phyloP scores from a whole-genome alignment of 1,140 invertebrate species.

The Magallana ariakensis region DNA sequence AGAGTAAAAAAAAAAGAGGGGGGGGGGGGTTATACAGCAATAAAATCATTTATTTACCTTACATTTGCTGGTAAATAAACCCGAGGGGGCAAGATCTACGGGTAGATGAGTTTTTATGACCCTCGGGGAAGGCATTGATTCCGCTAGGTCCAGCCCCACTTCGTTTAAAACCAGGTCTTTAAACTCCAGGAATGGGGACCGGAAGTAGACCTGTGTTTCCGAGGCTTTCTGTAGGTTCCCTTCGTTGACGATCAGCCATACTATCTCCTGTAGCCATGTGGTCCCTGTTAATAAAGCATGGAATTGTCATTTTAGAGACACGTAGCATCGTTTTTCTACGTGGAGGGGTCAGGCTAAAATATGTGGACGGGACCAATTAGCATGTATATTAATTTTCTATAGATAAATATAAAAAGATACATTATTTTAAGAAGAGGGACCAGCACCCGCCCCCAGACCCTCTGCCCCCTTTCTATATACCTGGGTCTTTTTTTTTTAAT shows the following conservation, averaged over 20 bases:
- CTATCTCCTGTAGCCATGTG: slow-evolving; percentile 93
- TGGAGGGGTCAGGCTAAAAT: no score
- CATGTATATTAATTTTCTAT: no score
- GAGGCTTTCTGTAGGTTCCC: slow-evolving; percentile 88
- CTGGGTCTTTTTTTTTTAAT: no score
- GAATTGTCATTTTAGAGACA: neutral
- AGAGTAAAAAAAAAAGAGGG: no score
- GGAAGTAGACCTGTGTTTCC: slow-evolving; percentile 83
- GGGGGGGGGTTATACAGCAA: no score
- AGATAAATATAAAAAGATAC: no score
- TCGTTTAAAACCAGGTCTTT: slow-evolving; percentile 75
- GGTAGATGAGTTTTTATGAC: slow-evolving; percentile 76
- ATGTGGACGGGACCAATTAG: no score
- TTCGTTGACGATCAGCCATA: slow-evolving; percentile 89
- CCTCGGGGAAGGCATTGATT: slow-evolving; percentile 69
- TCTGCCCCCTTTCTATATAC: no score
- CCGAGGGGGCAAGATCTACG: slow-evolving; percentile 64
- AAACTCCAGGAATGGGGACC: slow-evolving; percentile 84
- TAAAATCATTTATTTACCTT: slow-evolving; percentile 58
- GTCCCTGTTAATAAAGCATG: slow-evolving; percentile 82
- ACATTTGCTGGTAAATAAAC: slow-evolving; percentile 62
- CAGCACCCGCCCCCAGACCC: no score
- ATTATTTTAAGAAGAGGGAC: no score
- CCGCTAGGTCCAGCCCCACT: slow-evolving; percentile 74
- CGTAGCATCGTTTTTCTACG: no score